Percentiles rank a stretch among this genome's conserved stretches.
Evolutionary conservation across 64 coral and sea anemone species (phyloP).

Genomic region (Orbicella faveolata): DNA sequence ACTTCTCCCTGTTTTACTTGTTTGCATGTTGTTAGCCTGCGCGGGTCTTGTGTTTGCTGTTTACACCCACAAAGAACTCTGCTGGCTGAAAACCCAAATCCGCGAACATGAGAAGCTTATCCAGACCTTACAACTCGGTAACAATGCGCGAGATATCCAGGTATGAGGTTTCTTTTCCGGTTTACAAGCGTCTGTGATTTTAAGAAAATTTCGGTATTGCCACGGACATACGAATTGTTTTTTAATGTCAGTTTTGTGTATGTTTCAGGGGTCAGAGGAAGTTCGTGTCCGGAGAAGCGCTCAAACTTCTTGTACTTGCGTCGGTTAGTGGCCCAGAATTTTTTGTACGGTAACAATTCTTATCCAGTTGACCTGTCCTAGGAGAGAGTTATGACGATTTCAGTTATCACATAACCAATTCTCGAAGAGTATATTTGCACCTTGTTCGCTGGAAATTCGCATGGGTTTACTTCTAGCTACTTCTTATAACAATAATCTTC

Average conservation of each 20-base stretch:
- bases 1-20: neutral
- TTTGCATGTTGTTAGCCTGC: slow-evolving; percentile 12
- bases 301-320: neutral
- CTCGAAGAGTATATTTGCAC: too few species aligned
- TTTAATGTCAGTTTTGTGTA: neutral
- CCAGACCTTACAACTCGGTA: neutral
- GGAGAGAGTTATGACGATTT: too few species aligned
- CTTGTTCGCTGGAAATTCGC: too few species aligned
- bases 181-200: neutral
- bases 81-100: slow-evolving; percentile 12
- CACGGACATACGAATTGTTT: neutral
- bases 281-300: neutral
- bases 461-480: too few species aligned
- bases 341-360: neutral
- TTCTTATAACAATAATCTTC: too few species aligned
- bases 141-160: neutral
- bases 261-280: slow-evolving; percentile 6
- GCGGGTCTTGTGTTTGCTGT: slow-evolving; percentile 14
- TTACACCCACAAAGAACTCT: slow-evolving; percentile 34
- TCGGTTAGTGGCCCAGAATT: neutral
- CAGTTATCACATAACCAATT: too few species aligned
- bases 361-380: too few species aligned
- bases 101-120: slow-evolving; percentile 5
- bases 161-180: neutral
- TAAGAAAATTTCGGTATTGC: too few species aligned